phyloP scores from a whole-genome alignment of 2,113 vertebrate species.

The Chamaea fasciata region DNA sequence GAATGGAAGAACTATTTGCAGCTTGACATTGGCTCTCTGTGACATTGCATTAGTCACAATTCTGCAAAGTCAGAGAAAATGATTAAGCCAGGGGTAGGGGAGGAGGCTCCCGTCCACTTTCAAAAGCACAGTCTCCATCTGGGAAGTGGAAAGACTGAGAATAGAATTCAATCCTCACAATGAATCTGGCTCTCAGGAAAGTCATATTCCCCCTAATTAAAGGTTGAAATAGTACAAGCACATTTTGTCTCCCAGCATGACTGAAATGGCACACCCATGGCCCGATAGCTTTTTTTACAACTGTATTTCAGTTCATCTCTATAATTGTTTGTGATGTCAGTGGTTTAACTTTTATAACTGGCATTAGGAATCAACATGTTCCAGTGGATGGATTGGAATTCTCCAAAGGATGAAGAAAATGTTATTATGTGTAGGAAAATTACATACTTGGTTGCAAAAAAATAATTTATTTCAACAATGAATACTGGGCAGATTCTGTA shows the following conservation, averaged over 20 bases:
- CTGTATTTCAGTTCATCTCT: not conserved
- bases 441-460: not conserved
- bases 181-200: not conserved
- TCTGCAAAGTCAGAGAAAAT: slow-evolving; percentile 50
- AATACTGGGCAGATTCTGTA: not conserved
- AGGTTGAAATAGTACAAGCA: slow-evolving; percentile 1
- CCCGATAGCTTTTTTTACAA: not conserved
- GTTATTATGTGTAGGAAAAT: not conserved
- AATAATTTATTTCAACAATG: not conserved
- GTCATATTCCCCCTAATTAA: not conserved
- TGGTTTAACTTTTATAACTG: not conserved
- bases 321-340: slow-evolving; percentile 11
- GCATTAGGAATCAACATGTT: not conserved
- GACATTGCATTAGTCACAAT: slow-evolving; percentile 29
- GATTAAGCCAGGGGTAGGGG: not conserved
- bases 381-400: not conserved
- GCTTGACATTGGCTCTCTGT: not conserved
- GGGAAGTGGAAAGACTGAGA: not conserved
- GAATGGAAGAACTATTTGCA: not conserved
- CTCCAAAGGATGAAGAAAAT: not conserved
- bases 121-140: not conserved
- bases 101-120: not conserved
- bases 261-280: slow-evolving; percentile 21
- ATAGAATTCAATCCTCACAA: not conserved
- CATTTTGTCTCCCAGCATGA: not conserved